A percentile compares a stretch with the other conserved stretches of the same genome.
Evolutionary conservation across 1,140 invertebrate genomes (phyloP).

Genomic region (Oreohelix idahoensis): DNA sequence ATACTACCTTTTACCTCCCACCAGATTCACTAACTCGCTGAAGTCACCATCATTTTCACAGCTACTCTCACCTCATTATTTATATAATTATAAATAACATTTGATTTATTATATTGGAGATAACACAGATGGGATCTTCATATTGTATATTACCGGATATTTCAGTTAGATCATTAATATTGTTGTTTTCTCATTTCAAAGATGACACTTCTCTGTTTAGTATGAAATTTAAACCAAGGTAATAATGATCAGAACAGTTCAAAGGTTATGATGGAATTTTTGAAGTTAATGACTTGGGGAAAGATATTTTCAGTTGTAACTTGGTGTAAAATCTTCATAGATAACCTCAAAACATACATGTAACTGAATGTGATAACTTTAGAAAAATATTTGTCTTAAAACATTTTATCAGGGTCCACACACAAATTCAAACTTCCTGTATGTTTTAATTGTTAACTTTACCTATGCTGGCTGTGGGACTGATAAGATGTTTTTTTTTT

Average conservation of each 20-base stretch:
- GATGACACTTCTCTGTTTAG: no score
- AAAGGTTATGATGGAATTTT: no score
- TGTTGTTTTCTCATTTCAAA: no score
- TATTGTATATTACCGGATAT: not conserved
- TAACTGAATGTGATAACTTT: no score
- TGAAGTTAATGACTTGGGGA: no score
- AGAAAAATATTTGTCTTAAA: no score
- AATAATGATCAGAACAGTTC: no score
- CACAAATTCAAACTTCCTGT: not conserved
- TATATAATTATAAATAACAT: not conserved
- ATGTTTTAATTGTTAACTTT: not conserved
- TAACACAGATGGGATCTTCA: not conserved
- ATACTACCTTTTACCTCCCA: constrained; percentile 12
- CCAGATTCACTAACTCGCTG: constrained; percentile 1
- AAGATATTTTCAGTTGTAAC: no score
- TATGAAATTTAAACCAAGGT: no score
- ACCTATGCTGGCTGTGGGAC: not conserved
- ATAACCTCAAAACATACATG: no score
- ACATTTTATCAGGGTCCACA: not conserved
- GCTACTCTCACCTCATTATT: constrained; percentile 13
- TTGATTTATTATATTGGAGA: not conserved
- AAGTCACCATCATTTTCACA: not conserved
- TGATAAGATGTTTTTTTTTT: not conserved
- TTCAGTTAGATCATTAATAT: not conserved
- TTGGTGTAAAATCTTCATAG: no score